These are phyloP conservation scores for Trichonephila clavata DNA, from an alignment of 1,140 invertebrate genomes.

Conservation along the genomic window DNA sequence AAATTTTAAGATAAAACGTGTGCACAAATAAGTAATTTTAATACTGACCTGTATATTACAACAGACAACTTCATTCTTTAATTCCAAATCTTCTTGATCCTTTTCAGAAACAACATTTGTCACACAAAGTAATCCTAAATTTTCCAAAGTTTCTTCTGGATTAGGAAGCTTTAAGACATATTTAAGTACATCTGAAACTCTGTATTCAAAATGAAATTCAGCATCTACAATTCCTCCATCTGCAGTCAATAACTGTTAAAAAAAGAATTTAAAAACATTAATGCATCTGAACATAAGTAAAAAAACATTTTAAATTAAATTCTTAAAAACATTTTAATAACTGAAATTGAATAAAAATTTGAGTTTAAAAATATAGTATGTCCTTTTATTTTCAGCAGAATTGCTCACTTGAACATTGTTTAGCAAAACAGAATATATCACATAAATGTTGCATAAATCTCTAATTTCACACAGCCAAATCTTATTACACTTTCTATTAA, in stretches of 20 bases:
- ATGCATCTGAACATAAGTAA: neutral
- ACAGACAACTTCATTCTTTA: conserved; percentile 50
- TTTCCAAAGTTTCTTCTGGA: conserved; percentile 37
- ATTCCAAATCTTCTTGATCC: conserved; percentile 61
- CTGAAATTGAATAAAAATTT: too few relatives aligned
- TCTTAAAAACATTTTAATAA: too few relatives aligned
- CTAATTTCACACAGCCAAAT: too few relatives aligned
- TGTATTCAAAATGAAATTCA: conserved; percentile 49
- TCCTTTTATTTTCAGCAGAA: too few relatives aligned
- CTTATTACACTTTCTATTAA: too few relatives aligned
- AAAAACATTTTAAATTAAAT: too few relatives aligned
- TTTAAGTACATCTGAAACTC: conserved; percentile 47
- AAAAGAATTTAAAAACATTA: neutral
- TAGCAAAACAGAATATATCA: too few relatives aligned
- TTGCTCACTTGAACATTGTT: too few relatives aligned
- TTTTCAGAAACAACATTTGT: conserved; percentile 64
- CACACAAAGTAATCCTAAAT: conserved; percentile 36
- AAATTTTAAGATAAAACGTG: neutral
- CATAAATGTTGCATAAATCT: too few relatives aligned
- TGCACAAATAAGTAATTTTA: neutral
- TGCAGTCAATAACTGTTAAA: conserved; percentile 46
- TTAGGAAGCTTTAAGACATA: conserved; percentile 55
- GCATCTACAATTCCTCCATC: conserved; percentile 64
- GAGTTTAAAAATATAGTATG: too few relatives aligned
- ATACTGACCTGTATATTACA: conserved; percentile 43